Conservation (phyloP, 64 coral and sea anemone species). For the Actinia equina region DNA sequence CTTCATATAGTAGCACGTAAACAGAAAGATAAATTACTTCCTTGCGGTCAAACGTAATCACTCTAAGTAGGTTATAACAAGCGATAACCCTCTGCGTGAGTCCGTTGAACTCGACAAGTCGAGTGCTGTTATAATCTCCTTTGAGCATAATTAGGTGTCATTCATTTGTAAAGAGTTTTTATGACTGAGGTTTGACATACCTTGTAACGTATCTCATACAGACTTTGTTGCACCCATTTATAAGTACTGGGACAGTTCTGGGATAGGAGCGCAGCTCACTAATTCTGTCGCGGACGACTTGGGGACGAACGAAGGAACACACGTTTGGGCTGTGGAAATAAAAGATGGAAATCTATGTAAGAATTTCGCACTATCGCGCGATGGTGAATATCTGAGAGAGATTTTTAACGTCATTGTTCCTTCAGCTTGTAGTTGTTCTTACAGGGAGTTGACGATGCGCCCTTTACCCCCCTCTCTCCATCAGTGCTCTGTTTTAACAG, state of each 20-base stretch:
- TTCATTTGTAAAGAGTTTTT: neutral
- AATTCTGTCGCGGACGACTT: neutral
- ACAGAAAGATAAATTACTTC: neutral
- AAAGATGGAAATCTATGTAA: neutral
- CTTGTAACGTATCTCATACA: conserved; percentile 16
- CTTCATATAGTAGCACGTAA: neutral
- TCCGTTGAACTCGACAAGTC: neutral
- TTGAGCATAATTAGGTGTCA: neutral
- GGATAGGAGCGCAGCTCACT: conserved; percentile 3
- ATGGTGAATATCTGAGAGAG: no score
- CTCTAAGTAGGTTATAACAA: neutral
- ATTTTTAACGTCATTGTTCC: no score
- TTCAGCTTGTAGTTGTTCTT: no score
- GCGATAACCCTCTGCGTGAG: conserved; percentile 16
- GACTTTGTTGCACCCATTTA: neutral
- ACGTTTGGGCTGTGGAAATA: conserved; percentile 9
- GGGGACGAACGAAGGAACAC: neutral
- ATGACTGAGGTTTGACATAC: neutral
- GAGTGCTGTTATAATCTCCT: neutral
- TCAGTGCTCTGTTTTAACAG: no score
- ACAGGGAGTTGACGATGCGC: no score
- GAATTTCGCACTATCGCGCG: no score
- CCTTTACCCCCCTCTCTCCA: no score
- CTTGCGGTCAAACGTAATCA: neutral
- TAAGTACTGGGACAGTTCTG: neutral